Conservation (phyloP, 2,113 vertebrate genomes). For the Anolis sagrei region DNA sequence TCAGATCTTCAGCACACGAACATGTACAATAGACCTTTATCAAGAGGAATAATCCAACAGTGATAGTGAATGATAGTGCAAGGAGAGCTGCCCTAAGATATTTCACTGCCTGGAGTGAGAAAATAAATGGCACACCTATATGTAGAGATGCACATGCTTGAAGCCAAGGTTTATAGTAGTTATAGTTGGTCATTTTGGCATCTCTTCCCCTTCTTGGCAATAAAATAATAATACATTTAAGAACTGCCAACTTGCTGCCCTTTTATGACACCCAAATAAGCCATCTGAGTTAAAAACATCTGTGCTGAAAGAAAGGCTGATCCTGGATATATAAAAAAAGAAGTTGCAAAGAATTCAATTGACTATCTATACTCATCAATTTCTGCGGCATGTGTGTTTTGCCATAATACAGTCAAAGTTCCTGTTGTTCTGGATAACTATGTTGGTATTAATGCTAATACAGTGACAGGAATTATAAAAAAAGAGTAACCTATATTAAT, state of each 20-base stretch:
- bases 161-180: background rate
- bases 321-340: background rate
- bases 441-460: too few species aligned
- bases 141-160: background rate
- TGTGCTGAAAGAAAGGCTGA: background rate
- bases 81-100: background rate
- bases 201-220: background rate
- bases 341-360: background rate
- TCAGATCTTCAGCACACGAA: slow-evolving; percentile 46
- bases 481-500: too few species aligned
- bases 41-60: slow-evolving; percentile 43
- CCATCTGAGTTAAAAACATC: background rate
- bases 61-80: background rate
- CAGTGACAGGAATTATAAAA: too few species aligned
- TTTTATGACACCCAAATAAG: background rate
- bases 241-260: background rate
- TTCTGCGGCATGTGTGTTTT: background rate
- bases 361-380: background rate
- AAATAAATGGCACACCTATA: background rate
- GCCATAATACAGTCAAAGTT: background rate
- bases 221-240: slow-evolving; percentile 6
- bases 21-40: slow-evolving; percentile 58
- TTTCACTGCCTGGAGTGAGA: too few species aligned
- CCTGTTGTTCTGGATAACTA: too few species aligned
- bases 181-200: background rate